Base-by-base conservation (phyloP, 2,113 vertebrate genomes). In the Ictidomys tridecemlineatus region DNA sequence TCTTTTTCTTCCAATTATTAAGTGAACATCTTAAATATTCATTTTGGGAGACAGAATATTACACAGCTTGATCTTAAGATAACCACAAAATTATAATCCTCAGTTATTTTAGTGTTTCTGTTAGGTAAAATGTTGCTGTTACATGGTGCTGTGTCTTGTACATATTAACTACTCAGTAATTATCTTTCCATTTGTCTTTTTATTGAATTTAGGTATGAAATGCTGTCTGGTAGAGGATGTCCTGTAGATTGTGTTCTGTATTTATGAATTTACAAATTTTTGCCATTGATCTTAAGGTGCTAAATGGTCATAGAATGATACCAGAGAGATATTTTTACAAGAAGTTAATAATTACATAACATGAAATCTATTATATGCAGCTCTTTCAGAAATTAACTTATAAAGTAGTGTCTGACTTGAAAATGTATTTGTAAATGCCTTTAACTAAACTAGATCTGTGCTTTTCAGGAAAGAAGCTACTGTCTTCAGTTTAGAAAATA, bases 151-250 rank as follows among this genome's bases (percentile, higher is more conserved):
- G 17, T 51, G 6, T 56, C 56, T 83, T 80, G 12, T 12, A 34
- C 24, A 72, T 51, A 34, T 89, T 63, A 88, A 0, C 39, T 39
- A 2, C 42, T 74, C 63, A 85, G 22, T 45, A 37, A 56, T 51
- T 63, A 26, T 86, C 34, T 83, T 74, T 86, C 51, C 32, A 83
- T 80, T 92, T 67, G n/a, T n/a, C 34, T 91, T 96, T 92, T 85
- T n/a, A 24, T 80, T 80, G 34, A 63, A 67, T 12, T 92, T 92
- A 85, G 24, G 53, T 61, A 73, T 89, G 61, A 77, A 84, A 79
- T 51, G 8, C 74, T 32, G 69, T 61, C 45, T 74, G 22, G 5
- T 37, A 14, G 76, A 93, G 39, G 32, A 87, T 96, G 86, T 95
- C 22, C 63, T 65, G 4, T 91, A 61, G 76, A 73, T 86, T 85